phyloP scores from a whole-genome alignment of 2,888 invertebrate genomes.

The Philopedon plagiatum region DNA sequence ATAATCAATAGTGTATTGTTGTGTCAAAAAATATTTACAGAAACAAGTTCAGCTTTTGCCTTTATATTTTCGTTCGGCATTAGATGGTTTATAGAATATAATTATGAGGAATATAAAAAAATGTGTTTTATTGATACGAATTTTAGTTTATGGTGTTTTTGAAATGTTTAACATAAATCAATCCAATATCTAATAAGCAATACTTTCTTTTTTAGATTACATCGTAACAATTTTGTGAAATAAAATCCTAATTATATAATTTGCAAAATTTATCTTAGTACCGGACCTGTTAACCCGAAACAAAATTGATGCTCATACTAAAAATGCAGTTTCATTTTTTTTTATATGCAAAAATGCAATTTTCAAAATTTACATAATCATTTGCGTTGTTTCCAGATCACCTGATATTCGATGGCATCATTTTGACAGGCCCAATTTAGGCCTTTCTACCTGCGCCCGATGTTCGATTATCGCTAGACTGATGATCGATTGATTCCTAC shows the following conservation, averaged over 20 bases:
- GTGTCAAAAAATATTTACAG: constrained; percentile 11
- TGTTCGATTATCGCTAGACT: constrained; percentile 21
- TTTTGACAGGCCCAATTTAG: constrained; percentile 46
- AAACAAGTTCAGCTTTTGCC: neutral
- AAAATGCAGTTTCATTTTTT: neutral
- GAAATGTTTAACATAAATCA: too few species aligned
- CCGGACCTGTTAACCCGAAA: too few species aligned
- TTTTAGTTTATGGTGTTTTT: too few species aligned
- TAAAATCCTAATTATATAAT: too few species aligned
- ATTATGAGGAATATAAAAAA: too few species aligned
- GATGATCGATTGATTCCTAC: constrained; percentile 48
- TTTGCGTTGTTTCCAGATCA: constrained; percentile 36
- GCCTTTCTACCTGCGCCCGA: constrained; percentile 33
- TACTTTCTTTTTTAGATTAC: too few species aligned
- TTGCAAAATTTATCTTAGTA: too few species aligned
- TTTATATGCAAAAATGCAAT: constrained; percentile 41
- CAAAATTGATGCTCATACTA: neutral
- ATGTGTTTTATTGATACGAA: too few species aligned
- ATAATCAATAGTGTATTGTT: constrained; percentile 8
- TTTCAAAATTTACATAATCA: constrained; percentile 34
- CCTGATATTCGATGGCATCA: constrained; percentile 37
- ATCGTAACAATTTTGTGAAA: too few species aligned
- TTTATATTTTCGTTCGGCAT: constrained; percentile 1
- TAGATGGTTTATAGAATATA: too few species aligned
- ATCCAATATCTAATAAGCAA: too few species aligned